Base-by-base conservation (phyloP, 1,140 invertebrate species). In the Ditylenchus dipsaci region DNA sequence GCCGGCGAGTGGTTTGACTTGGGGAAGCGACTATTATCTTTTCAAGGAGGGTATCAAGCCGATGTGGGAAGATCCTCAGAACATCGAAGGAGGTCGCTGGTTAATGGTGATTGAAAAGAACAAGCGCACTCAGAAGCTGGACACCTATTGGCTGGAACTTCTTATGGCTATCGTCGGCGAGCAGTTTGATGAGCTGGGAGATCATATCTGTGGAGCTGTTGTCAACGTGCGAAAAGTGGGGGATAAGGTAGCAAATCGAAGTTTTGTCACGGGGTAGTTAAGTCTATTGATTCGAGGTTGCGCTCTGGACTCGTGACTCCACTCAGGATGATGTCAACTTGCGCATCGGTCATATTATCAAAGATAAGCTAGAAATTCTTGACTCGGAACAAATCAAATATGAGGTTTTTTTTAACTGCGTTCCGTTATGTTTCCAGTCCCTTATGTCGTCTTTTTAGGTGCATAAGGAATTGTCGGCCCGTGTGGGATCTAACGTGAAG, bases 61-160 rank as follows among this genome's bases (percentile, higher is more conserved):
- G 1, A 97, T 96, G 93, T 97, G 95, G 95, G 95, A 98, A 56
- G 95, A 98, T 86, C 88, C 88, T 63, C 88, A 88, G 26, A 92
- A 91, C 80, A 91, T 91, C 82, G 87, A 88, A 53, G 49, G 49
- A 19, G 95, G 95, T 53, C 87, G 93, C 75, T 98, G 95, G 95
- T 85, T 97, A 7, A 90, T 97, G 17, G 60, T 74, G 26, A 79
- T 81, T 38, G 80, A 81, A 33, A 81, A 81, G 56, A 69, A 74
- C 42, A 76, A 73, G 21, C 74, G 73, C 21, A 26, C 26, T 73
- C 91, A 88, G 83, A 87, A 93, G 83, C 85, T 97, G 69, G 93
- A 97, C 84, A 88, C 89, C 78, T 91, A 91, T 82, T 98, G 95
- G 94, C 85, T 96, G 74, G 94, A 97, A 67, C 83, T 91, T 89